These are phyloP conservation scores for Hucho hucho DNA, from an alignment of 2,113 vertebrate genomes.

Conservation along the genomic window DNA sequence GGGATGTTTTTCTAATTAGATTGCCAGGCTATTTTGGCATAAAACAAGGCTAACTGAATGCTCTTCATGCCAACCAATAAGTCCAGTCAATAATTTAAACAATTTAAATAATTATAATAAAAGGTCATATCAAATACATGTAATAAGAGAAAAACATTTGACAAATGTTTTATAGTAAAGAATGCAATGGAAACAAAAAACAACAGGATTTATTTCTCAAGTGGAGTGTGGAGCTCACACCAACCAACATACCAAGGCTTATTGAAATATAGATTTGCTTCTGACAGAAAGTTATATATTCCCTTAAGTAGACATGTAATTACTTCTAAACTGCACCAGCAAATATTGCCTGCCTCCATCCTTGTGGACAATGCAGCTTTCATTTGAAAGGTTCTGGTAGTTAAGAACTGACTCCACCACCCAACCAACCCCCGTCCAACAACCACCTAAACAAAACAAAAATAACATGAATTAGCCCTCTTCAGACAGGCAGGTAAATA, in stretches of 20 bases:
- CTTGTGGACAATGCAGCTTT: constrained; percentile 32
- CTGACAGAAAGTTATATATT: constrained; percentile 34
- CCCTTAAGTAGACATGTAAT: constrained; percentile 49
- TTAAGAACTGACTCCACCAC: constrained; percentile 24
- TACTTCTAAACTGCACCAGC: constrained; percentile 29
- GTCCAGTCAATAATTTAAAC: constrained; percentile 24
- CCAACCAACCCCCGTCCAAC: not conserved
- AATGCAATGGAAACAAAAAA: not conserved
- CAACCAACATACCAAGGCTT: constrained; percentile 7
- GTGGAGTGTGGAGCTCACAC: not conserved
- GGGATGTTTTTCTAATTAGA: constrained; percentile 47
- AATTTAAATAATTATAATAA: constrained; percentile 11
- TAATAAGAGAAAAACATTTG: no score
- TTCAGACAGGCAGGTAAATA: constrained; percentile 67
- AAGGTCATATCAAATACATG: no score
- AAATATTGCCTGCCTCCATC: constrained; percentile 21
- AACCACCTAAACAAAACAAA: constrained; percentile 33
- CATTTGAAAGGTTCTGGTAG: constrained; percentile 27
- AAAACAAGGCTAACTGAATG: constrained; percentile 28
- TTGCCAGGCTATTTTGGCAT: constrained; percentile 28
- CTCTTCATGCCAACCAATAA: constrained; percentile 38
- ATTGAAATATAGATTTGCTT: constrained; percentile 44
- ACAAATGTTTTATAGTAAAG: not conserved
- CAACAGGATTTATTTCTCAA: constrained; percentile 2
- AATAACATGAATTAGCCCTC: constrained; percentile 63